Evolutionary conservation across 2,797 vertebrate genomes (phyloP).

Genomic region (Novumbra hubbsi): DNA sequence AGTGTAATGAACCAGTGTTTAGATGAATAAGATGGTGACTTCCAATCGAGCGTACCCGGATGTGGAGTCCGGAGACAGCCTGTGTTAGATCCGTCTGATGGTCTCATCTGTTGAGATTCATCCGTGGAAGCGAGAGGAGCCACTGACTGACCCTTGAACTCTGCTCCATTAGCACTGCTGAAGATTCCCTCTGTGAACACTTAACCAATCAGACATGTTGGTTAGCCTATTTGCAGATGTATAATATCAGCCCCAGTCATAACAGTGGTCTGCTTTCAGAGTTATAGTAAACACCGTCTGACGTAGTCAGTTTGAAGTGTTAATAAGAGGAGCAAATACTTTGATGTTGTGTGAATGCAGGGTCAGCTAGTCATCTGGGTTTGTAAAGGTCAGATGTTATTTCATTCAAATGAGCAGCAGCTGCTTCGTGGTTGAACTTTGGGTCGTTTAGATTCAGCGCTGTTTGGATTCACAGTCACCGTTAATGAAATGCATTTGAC

Average conservation of each 20-base stretch:
- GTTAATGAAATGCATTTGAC: background rate
- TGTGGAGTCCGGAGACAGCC: conserved; percentile 8
- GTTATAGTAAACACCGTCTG: conserved; percentile 20
- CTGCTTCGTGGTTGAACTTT: background rate
- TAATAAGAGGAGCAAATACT: conserved; percentile 3
- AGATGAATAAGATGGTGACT: background rate
- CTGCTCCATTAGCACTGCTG: conserved; percentile 36
- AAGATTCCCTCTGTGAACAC: conserved; percentile 26
- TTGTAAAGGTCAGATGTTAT: conserved; percentile 8
- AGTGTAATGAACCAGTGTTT: background rate
- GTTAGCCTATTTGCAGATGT: background rate
- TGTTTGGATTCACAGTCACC: background rate
- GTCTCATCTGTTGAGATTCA: conserved; percentile 44
- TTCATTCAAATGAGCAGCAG: conserved; percentile 15
- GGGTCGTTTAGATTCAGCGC: background rate
- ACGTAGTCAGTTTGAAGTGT: background rate
- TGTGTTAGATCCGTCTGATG: conserved; percentile 44
- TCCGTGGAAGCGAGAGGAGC: conserved; percentile 44
- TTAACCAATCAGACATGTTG: conserved; percentile 19
- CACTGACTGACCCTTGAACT: conserved; percentile 28
- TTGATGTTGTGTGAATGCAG: conserved; percentile 8
- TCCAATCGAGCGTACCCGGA: background rate
- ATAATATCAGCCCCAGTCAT: conserved; percentile 12
- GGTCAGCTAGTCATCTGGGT: conserved; percentile 24
- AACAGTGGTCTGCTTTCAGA: conserved; percentile 31